phyloP scores from a whole-genome alignment of 2,113 vertebrate genomes.

The Tricholaema leucomelas region DNA sequence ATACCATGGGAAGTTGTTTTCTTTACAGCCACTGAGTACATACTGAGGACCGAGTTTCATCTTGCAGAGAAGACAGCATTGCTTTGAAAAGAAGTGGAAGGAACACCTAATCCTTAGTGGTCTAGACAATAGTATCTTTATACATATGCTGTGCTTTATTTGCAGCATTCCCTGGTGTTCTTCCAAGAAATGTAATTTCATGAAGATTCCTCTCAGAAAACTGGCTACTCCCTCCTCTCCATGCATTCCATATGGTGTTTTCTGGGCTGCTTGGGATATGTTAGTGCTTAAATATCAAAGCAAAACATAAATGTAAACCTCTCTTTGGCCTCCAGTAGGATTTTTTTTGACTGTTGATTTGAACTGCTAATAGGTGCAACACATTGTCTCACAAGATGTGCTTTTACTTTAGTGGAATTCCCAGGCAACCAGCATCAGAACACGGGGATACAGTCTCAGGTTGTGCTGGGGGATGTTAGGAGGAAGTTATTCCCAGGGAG shows the following conservation, averaged over 20 bases:
- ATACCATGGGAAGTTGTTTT: neutral
- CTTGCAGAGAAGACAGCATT: neutral
- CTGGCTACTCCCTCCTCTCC: neutral
- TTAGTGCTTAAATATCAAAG: neutral
- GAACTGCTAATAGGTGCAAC: neutral
- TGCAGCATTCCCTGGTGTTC: constrained; percentile 48
- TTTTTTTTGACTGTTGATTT: neutral
- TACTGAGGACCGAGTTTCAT: neutral
- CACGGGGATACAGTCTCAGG: too few relatives aligned
- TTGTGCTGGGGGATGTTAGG: too few relatives aligned
- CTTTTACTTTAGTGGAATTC: neutral
- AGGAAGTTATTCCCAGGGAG: too few relatives aligned
- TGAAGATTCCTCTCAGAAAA: constrained; percentile 50
- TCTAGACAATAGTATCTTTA: constrained; percentile 53
- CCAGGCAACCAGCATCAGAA: too few relatives aligned
- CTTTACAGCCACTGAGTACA: neutral
- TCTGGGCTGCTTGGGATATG: neutral
- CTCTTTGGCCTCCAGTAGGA: neutral
- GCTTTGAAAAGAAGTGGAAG: constrained; percentile 9
- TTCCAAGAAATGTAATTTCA: constrained; percentile 57
- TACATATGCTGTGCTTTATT: constrained; percentile 38
- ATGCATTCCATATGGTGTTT: constrained; percentile 12
- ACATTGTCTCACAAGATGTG: neutral
- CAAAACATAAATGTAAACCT: neutral
- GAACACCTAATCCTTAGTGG: constrained; percentile 68